Conservation (phyloP, 2,888 invertebrate species). For the Dynastes tityus region DNA sequence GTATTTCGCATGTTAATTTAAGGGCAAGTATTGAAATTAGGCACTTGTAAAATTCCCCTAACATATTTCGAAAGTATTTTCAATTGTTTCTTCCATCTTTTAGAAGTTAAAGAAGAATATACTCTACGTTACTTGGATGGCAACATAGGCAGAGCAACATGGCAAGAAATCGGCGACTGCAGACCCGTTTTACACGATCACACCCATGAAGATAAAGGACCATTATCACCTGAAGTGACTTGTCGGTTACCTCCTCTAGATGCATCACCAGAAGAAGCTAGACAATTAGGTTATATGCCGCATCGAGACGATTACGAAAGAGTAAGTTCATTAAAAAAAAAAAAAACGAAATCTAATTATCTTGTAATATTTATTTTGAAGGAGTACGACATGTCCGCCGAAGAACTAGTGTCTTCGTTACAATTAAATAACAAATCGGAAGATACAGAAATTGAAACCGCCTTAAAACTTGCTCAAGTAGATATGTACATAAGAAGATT, state of each 20-base stretch:
- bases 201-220: constrained; percentile 82
- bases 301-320: constrained; percentile 97
- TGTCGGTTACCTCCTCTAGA: constrained; percentile 86
- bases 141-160: constrained; percentile 90
- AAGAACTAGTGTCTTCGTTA: constrained; percentile 89
- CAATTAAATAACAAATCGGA: constrained; percentile 82
- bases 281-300: constrained; percentile 94
- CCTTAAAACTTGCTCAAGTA: constrained; percentile 91
- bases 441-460: constrained; percentile 92
- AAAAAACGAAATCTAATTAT: not conserved
- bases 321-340: constrained; percentile 70
- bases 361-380: constrained; percentile 65
- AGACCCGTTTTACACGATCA: constrained; percentile 83
- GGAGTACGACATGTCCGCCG: constrained; percentile 94
- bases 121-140: constrained; percentile 91
- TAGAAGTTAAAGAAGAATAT: constrained; percentile 94
- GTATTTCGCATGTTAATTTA: no score
- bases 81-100: constrained; percentile 57
- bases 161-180: constrained; percentile 82
- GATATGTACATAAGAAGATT: constrained; percentile 91
- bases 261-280: constrained; percentile 87
- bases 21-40: no score
- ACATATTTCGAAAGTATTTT: not conserved
- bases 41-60: no score
- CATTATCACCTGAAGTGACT: constrained; percentile 82